Evolutionary conservation across 1,140 invertebrate species (phyloP), one percentile per base, ranked within the genome.

Genomic region (Liolophura sinensis): DNA sequence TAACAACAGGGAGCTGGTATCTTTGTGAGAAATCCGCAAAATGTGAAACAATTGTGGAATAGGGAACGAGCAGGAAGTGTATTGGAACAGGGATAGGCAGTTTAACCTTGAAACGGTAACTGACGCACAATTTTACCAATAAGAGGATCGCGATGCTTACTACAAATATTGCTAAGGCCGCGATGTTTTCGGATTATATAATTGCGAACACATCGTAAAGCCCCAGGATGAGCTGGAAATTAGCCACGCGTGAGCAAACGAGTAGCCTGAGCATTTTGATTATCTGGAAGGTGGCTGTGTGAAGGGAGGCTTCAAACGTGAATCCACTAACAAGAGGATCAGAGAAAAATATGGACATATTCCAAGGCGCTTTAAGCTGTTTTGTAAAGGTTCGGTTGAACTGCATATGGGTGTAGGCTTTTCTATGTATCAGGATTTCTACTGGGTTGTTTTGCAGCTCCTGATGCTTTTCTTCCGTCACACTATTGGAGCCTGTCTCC

Each of bases 301-400:
- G 92, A 66, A 95, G 83, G 0, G 93, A 92, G 5, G 94, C 92
- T 0, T 91, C 94, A 0, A 93, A 94, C 1, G 93, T 96, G 78
- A 97, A 96, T 1, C 93, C 93, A 71, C 90, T 93, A 0, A 97
- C 91, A 65, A 98, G 86, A 5, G 93, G 91, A 74, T 95, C 92
- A 0, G 93, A 93, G 22, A 98, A 86, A 48, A 96, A 87, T 0
- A 91, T 89, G 22, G 92, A 91, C 59, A 97, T 27, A 91, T 89
- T 9, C 95, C 95, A 65, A 97, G 83, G 20, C 91, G 87, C 18
- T 95, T 86, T 55, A 92, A 75, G 31, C 9, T 40, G 31, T 40
- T 40, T 40, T 40, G 31, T 5, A 9, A 5, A 40, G 3, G 9
- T 40, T 9, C 31, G 31, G 31, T 40, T 40, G 9, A 40, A 40